Evolutionary conservation across 2,888 invertebrate species (phyloP).

Genomic region (Lottia gigantea): DNA sequence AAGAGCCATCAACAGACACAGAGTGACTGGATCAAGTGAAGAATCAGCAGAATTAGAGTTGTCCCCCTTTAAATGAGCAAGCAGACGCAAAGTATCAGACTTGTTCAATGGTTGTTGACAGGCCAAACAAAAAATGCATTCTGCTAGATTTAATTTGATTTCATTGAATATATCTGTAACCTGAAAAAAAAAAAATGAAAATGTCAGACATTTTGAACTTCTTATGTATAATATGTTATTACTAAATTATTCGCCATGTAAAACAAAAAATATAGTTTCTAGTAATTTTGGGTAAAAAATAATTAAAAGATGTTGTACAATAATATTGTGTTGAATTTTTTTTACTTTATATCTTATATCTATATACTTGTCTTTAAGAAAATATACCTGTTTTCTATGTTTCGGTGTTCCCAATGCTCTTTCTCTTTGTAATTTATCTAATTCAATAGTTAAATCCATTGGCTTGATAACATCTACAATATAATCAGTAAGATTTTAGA

Average conservation of each 20-base stretch:
- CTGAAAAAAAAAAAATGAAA: conserved; percentile 41
- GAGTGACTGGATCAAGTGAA: conserved; percentile 81
- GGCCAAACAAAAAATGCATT: conserved; percentile 81
- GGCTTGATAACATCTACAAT: conserved; percentile 53
- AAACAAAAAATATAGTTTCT: too few relatives aligned
- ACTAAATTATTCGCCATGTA: too few relatives aligned
- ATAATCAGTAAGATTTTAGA: conserved; percentile 3
- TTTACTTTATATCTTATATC: too few relatives aligned
- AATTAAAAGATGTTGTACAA: too few relatives aligned
- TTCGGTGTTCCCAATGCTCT: conserved; percentile 88
- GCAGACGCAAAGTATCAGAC: conserved; percentile 74
- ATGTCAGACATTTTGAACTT: too few relatives aligned
- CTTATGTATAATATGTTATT: too few relatives aligned
- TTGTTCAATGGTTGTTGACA: conserved; percentile 82
- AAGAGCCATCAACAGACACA: conserved; percentile 84
- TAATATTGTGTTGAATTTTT: too few relatives aligned
- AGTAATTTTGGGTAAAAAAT: too few relatives aligned
- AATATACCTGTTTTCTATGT: conserved; percentile 80
- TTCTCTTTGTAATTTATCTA: conserved; percentile 84
- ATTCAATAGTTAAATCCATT: conserved; percentile 69
- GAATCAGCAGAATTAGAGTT: conserved; percentile 72
- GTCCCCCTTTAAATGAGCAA: conserved; percentile 56
- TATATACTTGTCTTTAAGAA: too few relatives aligned
- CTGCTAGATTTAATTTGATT: conserved; percentile 79
- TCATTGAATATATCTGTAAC: conserved; percentile 79